Evolutionary conservation across 2,113 vertebrate species (phyloP), one percentile per base, ranked within the genome.

Genomic region (mouse (Mus musculus)): DNA sequence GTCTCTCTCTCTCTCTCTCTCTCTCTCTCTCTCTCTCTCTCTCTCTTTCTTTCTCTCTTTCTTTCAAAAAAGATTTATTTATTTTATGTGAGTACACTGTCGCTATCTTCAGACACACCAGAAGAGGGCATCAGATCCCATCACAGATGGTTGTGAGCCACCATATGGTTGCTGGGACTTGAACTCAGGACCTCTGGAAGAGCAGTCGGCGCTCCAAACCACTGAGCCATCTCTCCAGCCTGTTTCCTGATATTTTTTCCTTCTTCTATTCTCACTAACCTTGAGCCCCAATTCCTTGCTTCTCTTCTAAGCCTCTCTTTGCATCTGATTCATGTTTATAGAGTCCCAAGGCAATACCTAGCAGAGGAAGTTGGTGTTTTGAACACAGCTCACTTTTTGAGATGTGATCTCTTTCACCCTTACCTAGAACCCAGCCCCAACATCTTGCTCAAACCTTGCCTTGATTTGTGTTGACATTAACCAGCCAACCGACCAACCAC

Each of bases 391-490:
- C 52, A 22, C 73, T 84, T 91, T 93, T 81, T 5, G 56, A 63
- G 80, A 91, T 77, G 59, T 4, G 5, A 20, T 71, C 22, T 20
- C 10, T 69, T 69, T 69, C 30, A 33, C 10, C 39, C 30, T 86
- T 56, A 54, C 88, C 75, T 75, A 46, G 49, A 73, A 19, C 12
- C 20, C 26, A 0, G 0, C 59, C 88, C 85, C 20, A 6, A 93
- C 16, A 20, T 82, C 91, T 90, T 63, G 56, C 61, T 87, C 20
- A 49, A 8, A 69, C 42, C 42, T 13, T 63, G 46, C 78, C 63
- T 93, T 89, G 65, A n/a, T 96, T 96, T 91, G 90, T 59, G 96
- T 95, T 82, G 85, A 81, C 76, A 90, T 88, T 80, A 90, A 59
- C 56, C 85, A 87, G 30, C 46, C 46, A 87, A 52, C 33, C 65